Evolutionary conservation across 2,888 invertebrate genomes (phyloP), one percentile per base, ranked within the genome.

Genomic region (Diploptera punctata): DNA sequence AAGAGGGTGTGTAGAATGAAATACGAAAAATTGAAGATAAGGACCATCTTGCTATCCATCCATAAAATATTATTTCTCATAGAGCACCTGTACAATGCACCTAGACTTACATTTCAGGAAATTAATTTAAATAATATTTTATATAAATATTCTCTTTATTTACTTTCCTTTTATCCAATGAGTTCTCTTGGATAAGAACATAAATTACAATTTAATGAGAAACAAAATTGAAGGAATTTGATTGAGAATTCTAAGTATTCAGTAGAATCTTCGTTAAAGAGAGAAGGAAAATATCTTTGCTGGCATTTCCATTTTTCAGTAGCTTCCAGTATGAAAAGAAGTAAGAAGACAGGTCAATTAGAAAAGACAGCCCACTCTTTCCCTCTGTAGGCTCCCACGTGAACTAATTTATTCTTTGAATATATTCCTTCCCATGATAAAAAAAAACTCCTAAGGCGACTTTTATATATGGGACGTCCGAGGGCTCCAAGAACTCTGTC

Each of bases 271-370:
- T 57, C 24, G 57, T 57, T 57, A 57, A 57, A 29, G 16, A n/a
- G 0, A n/a, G 31, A 24, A 54, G 3, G 3, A 4, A 29, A 16
- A 57, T 18, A 24, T 26, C 9, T 29, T 57, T 29, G 4, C 29
- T 29, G 57, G 29, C 29, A 57, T 57, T 57, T 57, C 57, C 57
- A 10, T 57, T 52, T 52, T 29, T 57, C 57, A 29, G n/a, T 57
- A 5, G 24, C 57, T n/a, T n/a, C 26, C 16, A 19, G 29, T 2
- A 57, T 3, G n/a, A n/a, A n/a, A 1, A 3, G n/a, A 0, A 57
- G 16, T 10, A 57, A 65, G 47, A 44, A 65, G 65, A 65, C 65
- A 65, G 65, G 65, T 65, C 65, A 65, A 65, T 65, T 65, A 65
- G 65, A 65, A 26, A n/a, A 57, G 33, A 10, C 33, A 33, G 33